These are phyloP conservation scores for Caenorhabditis sinica DNA, from an alignment of 2,888 invertebrate genomes.

Conservation along the genomic window DNA sequence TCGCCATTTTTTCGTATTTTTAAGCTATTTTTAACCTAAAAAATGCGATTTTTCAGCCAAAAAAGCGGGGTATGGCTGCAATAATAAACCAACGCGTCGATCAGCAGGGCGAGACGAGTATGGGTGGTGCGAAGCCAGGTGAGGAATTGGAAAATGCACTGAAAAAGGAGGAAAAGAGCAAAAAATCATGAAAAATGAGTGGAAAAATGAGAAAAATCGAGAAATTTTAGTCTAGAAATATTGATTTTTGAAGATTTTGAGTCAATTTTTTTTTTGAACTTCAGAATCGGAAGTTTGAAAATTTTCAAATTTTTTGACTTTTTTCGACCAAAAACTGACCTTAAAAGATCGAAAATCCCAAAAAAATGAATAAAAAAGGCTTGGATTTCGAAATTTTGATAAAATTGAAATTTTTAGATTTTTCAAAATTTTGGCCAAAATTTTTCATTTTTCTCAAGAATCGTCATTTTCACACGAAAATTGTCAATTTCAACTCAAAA, in stretches of 20 bases:
- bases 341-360: no score
- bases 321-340: no score
- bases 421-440: not conserved
- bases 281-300: not conserved
- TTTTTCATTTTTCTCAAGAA: not conserved
- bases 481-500: not conserved
- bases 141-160: not conserved
- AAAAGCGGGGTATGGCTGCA: constrained; percentile 75
- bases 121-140: constrained; percentile 71
- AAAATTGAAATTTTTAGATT: not conserved
- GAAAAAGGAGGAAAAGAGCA: not conserved
- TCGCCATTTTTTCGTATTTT: not conserved
- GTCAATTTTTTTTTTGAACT: not conserved
- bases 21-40: constrained; percentile 2
- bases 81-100: constrained; percentile 70
- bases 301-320: not conserved
- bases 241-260: not conserved
- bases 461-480: not conserved
- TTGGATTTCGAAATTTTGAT: not conserved
- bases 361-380: no score
- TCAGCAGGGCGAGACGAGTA: constrained; percentile 61
- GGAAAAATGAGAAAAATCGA: not conserved
- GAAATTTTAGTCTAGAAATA: not conserved
- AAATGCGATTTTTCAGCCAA: constrained; percentile 2
- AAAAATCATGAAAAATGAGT: not conserved